phyloP scores from a whole-genome alignment of 1,140 invertebrate genomes.

The Cheumatopsyche charites region DNA sequence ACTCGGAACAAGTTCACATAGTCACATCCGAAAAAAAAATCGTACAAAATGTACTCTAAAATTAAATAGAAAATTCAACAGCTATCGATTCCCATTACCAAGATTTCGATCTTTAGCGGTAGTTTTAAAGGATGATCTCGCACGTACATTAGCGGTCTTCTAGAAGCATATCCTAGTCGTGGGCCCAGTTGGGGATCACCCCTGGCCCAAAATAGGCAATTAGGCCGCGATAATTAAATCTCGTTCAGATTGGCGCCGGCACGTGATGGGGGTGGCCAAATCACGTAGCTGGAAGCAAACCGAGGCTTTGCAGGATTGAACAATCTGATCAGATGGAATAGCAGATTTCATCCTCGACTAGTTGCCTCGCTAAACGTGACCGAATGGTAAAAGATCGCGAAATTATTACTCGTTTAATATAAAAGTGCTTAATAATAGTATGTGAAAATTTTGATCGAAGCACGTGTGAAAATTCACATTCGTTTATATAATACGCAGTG shows the following conservation, averaged over 20 bases:
- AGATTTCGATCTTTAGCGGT: too few species aligned
- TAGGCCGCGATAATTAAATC: conserved; percentile 39
- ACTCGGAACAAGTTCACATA: too few species aligned
- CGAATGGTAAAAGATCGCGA: too few species aligned
- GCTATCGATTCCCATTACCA: too few species aligned
- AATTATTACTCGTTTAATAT: too few species aligned
- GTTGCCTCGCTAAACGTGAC: conserved; percentile 17
- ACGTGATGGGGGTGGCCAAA: conserved; percentile 28
- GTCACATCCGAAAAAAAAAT: too few species aligned
- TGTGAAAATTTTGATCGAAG: too few species aligned
- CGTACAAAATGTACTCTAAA: too few species aligned
- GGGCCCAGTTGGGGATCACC: conserved; percentile 1
- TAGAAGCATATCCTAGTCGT: not conserved
- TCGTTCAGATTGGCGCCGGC: conserved; percentile 22
- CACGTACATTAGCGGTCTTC: not conserved
- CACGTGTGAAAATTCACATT: too few species aligned
- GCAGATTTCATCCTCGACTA: conserved; percentile 23
- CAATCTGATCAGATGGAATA: conserved; percentile 26
- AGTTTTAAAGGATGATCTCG: not conserved
- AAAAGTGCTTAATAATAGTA: too few species aligned
- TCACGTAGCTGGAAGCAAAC: not conserved
- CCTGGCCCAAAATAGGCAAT: conserved; percentile 33
- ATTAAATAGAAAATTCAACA: too few species aligned
- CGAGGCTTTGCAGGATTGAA: conserved; percentile 14
- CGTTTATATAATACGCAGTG: too few species aligned